A percentile compares a stretch with the other conserved stretches of the same genome.
phyloP scores from a whole-genome alignment of 2,113 vertebrate genomes.

The Ibidorhyncha struthersii region DNA sequence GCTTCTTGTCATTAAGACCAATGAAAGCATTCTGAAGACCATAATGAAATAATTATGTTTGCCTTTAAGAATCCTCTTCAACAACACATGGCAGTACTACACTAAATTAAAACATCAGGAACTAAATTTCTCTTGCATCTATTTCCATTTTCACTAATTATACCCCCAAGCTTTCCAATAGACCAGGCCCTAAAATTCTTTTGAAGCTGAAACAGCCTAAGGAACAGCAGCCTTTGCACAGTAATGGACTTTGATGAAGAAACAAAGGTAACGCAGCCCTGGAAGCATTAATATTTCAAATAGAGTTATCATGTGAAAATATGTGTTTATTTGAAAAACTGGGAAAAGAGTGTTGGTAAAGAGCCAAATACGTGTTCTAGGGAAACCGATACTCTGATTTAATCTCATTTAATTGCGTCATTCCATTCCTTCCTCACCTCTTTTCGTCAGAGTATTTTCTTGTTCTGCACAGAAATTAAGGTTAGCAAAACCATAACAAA shows the following conservation, averaged over 20 bases:
- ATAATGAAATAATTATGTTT: conserved; percentile 86
- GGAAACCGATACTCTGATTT: conserved; percentile 42
- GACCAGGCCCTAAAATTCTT: conserved; percentile 82
- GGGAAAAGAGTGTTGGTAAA: conserved; percentile 20
- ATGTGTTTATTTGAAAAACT: conserved; percentile 53
- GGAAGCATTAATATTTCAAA: conserved; percentile 69
- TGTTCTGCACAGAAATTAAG: conserved; percentile 39
- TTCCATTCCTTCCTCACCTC: conserved; percentile 22
- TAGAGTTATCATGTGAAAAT: conserved; percentile 60
- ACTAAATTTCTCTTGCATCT: conserved; percentile 79
- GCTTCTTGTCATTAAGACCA: conserved; percentile 79
- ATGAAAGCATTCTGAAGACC: conserved; percentile 75
- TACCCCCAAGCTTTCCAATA: conserved; percentile 83
- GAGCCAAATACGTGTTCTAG: conserved; percentile 38
- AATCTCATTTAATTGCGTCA: conserved; percentile 47
- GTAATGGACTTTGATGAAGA: conserved; percentile 79
- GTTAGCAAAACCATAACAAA: conserved; percentile 18
- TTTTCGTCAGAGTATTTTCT: conserved; percentile 46
- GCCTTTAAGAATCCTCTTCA: conserved; percentile 81
- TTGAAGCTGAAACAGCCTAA: conserved; percentile 80
- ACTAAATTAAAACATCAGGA: conserved; percentile 84
- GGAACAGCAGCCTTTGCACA: conserved; percentile 72
- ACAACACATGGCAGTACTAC: conserved; percentile 76
- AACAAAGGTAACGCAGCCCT: conserved; percentile 71
- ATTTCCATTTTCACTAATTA: conserved; percentile 88